Evolutionary conservation across 2,888 invertebrate species (phyloP).

Genomic region (Aphrophora alni): DNA sequence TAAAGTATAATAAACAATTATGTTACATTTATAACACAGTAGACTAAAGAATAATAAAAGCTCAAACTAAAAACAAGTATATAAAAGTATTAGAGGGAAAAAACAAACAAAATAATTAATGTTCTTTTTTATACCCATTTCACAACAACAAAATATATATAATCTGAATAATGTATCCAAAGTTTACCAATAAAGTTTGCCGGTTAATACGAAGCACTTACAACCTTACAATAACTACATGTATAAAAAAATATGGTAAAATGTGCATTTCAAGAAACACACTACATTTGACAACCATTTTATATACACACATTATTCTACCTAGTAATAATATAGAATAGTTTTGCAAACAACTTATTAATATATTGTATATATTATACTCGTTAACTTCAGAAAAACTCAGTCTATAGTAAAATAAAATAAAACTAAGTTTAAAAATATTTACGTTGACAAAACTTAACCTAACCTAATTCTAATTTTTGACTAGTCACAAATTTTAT

Average conservation of each 20-base stretch:
- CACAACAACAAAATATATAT: too few species aligned
- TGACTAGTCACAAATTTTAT: neutral
- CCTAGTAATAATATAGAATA: neutral
- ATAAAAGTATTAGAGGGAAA: too few species aligned
- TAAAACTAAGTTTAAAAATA: neutral
- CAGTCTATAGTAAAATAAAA: neutral
- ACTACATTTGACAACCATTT: neutral
- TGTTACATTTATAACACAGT: too few species aligned
- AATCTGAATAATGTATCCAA: too few species aligned
- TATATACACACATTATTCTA: neutral
- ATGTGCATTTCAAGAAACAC: neutral
- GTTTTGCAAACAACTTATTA: neutral
- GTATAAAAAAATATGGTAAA: slow-evolving; percentile 9
- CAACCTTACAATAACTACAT: neutral
- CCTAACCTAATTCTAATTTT: neutral
- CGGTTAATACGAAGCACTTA: neutral
- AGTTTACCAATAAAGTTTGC: neutral
- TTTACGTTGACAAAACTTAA: neutral
- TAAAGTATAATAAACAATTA: too few species aligned
- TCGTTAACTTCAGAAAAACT: neutral
- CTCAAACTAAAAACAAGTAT: too few species aligned
- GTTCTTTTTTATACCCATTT: too few species aligned
- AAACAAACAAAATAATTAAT: too few species aligned
- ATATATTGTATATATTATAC: neutral
- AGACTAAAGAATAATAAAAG: too few species aligned